These are phyloP conservation scores for Archips crataeganus DNA, from an alignment of 2,888 invertebrate species.

Conservation along the genomic window DNA sequence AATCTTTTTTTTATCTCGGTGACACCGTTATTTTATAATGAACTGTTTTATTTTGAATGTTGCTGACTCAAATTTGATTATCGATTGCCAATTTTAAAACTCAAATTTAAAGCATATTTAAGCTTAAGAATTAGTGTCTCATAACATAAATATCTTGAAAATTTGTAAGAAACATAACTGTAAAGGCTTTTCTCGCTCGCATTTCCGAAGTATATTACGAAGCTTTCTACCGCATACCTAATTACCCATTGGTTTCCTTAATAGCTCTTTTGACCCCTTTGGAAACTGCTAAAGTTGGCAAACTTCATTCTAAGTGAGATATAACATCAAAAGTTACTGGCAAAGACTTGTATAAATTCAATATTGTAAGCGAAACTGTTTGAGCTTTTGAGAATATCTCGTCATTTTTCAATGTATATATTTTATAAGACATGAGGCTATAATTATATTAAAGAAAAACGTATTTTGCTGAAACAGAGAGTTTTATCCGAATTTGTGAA, in stretches of 20 bases:
- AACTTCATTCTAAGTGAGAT: conserved; percentile 30
- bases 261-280: conserved; percentile 37
- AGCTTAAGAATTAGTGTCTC: too few relatives aligned
- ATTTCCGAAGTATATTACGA: conserved; percentile 4
- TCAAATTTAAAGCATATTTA: too few relatives aligned
- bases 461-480: background rate
- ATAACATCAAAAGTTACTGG: conserved; percentile 18
- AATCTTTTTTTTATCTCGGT: background rate
- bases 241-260: conserved; percentile 31
- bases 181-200: conserved; percentile 4
- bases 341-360: conserved; percentile 29
- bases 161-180: background rate
- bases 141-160: background rate
- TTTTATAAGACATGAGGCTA: background rate
- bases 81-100: too few relatives aligned
- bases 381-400: background rate
- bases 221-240: conserved; percentile 23
- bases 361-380: conserved; percentile 12
- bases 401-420: background rate
- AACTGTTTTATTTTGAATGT: background rate
- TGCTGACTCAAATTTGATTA: too few relatives aligned
- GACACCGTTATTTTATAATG: background rate
- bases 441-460: background rate
- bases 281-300: conserved; percentile 35
- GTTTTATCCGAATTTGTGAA: background rate